Conservation (phyloP, 2,888 invertebrate genomes). For the Clusia tigrina region DNA sequence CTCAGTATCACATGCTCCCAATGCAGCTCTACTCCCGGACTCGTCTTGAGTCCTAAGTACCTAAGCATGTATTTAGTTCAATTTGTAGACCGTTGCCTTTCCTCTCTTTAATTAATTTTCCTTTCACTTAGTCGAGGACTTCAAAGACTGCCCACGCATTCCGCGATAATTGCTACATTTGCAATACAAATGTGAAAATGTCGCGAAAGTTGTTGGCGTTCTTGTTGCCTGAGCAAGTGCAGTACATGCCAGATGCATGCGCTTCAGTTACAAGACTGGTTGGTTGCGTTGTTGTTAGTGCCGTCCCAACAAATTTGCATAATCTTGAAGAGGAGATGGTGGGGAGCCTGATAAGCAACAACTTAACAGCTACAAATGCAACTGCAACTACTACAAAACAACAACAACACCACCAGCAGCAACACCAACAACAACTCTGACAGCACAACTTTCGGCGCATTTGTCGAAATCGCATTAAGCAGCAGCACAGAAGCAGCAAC, state of each 20-base stretch:
- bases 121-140: too few relatives aligned
- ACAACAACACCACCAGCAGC: neutral
- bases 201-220: slow-evolving; percentile 2
- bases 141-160: too few relatives aligned
- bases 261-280: too few relatives aligned
- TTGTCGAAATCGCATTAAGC: slow-evolving; percentile 26
- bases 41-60: too few relatives aligned
- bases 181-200: neutral
- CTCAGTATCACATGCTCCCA: too few relatives aligned
- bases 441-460: slow-evolving; percentile 6
- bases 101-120: too few relatives aligned
- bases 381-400: neutral
- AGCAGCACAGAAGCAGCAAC: too few relatives aligned
- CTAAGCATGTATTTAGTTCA: too few relatives aligned
- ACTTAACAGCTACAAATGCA: neutral
- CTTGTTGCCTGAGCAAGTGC: too few relatives aligned
- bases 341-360: slow-evolving; percentile 17
- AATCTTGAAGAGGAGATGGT: slow-evolving; percentile 16
- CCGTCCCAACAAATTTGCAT: slow-evolving; percentile 19
- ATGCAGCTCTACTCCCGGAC: too few relatives aligned
- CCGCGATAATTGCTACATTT: neutral
- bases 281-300: neutral
- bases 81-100: too few relatives aligned
- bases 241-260: too few relatives aligned
- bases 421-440: neutral